phyloP scores from a whole-genome alignment of 92 coral and sea anemone genomes.

The Plumapathes pennacea region DNA sequence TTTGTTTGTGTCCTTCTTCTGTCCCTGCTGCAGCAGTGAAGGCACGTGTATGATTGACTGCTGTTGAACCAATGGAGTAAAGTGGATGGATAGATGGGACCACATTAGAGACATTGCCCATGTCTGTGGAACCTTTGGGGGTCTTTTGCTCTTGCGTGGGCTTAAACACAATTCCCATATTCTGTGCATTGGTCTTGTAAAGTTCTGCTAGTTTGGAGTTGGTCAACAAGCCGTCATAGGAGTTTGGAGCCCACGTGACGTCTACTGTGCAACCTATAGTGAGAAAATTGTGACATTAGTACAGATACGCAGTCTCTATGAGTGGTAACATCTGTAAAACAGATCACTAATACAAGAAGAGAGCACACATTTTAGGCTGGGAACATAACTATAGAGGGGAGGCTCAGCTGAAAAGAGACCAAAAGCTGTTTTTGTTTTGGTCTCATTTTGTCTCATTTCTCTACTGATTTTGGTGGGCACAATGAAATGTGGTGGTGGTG shows the following conservation, averaged over 20 bases:
- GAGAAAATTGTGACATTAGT: too few relatives aligned
- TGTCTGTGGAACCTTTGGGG: constrained; percentile 72
- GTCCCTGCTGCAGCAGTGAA: constrained; percentile 61
- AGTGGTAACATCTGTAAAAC: too few relatives aligned
- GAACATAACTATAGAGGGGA: too few relatives aligned
- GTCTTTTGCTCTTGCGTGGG: constrained; percentile 4
- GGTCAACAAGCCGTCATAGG: constrained; percentile 34
- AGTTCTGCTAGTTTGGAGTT: constrained; percentile 58
- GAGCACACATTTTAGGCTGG: too few relatives aligned
- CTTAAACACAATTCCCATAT: constrained; percentile 39
- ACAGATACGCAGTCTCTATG: too few relatives aligned
- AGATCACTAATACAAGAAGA: too few relatives aligned
- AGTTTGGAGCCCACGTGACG: constrained; percentile 34
- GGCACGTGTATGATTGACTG: constrained; percentile 64
- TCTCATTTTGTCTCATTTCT: too few relatives aligned
- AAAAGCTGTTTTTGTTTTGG: too few relatives aligned
- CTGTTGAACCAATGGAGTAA: constrained; percentile 51
- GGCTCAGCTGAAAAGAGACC: too few relatives aligned
- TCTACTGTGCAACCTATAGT: constrained; percentile 56
- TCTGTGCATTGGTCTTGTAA: constrained; percentile 59
- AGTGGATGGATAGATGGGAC: constrained; percentile 59
- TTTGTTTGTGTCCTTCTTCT: constrained; percentile 53
- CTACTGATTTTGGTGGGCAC: too few relatives aligned
- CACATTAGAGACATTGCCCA: constrained; percentile 74
- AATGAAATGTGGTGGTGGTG: too few relatives aligned